Conservation (phyloP, 2,113 vertebrate species). For the Saimiri boliviensis region DNA sequence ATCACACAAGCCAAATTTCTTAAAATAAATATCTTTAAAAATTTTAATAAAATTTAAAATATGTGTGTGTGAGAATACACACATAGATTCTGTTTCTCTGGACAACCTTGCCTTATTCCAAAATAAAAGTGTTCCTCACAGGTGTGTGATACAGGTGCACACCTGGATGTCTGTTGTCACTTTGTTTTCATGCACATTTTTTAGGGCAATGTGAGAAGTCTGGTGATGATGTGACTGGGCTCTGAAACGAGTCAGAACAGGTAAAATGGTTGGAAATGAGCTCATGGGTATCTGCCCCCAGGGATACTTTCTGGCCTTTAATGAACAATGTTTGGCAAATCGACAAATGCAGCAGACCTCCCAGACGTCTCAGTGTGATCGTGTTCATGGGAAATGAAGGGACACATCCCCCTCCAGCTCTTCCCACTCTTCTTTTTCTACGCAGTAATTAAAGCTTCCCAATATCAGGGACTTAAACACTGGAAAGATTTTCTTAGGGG, state of each 20-base stretch:
- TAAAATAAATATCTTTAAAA: background rate
- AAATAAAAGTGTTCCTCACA: background rate
- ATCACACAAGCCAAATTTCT: background rate
- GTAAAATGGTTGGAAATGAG: background rate
- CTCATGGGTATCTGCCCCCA: background rate
- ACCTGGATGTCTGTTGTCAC: background rate
- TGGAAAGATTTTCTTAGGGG: slow-evolving; percentile 53
- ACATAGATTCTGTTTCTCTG: background rate
- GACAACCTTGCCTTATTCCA: background rate
- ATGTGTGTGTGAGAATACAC: too few relatives aligned
- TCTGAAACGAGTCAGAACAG: background rate
- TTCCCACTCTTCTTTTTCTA: background rate
- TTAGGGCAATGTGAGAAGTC: background rate
- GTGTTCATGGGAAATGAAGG: background rate
- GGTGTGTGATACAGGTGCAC: too few relatives aligned
- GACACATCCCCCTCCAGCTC: background rate
- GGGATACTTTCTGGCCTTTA: background rate
- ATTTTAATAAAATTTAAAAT: background rate
- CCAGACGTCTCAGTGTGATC: background rate
- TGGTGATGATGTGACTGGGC: background rate
- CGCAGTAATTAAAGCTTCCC: background rate
- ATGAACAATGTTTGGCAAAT: background rate
- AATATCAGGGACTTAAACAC: background rate
- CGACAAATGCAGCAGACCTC: background rate
- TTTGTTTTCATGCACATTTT: background rate